phyloP scores from a whole-genome alignment of 2,113 vertebrate species.

The Plectropomus leopardus region DNA sequence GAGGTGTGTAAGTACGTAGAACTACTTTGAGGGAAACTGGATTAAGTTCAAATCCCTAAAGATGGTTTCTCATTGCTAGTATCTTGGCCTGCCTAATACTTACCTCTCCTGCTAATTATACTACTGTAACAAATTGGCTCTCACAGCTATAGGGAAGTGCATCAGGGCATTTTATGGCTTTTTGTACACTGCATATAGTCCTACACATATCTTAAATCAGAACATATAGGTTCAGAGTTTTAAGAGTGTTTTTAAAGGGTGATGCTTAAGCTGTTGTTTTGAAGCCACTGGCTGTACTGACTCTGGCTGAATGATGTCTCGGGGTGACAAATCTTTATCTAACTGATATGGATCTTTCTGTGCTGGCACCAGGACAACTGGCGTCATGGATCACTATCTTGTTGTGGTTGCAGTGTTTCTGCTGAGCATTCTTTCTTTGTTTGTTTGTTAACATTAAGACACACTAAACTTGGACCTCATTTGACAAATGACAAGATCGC shows the following conservation, averaged over 20 bases:
- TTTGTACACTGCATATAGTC: background rate
- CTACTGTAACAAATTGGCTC: conserved; percentile 59
- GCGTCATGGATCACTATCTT: conserved; percentile 22
- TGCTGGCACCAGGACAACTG: conserved; percentile 20
- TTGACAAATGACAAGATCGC: background rate
- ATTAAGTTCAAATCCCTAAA: conserved; percentile 80
- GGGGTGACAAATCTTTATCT: conserved; percentile 21
- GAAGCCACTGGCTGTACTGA: background rate
- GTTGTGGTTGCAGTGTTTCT: background rate
- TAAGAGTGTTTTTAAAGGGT: conserved; percentile 4
- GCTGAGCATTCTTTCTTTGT: background rate
- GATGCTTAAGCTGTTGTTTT: conserved; percentile 14
- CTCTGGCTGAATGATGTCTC: conserved; percentile 19
- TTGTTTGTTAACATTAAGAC: background rate
- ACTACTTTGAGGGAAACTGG: conserved; percentile 72
- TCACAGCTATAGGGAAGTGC: conserved; percentile 1
- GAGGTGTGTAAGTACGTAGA: conserved; percentile 53
- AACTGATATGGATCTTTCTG: conserved; percentile 26
- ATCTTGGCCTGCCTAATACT: conserved; percentile 56
- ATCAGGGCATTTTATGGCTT: background rate
- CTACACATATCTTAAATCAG: conserved; percentile 4
- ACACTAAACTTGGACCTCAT: background rate
- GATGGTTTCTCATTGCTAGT: conserved; percentile 63
- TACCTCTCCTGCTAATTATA: conserved; percentile 76
- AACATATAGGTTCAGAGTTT: conserved; percentile 4